Evolutionary conservation across 2,113 vertebrate genomes (phyloP).

Genomic region (Oxyruncus cristatus): DNA sequence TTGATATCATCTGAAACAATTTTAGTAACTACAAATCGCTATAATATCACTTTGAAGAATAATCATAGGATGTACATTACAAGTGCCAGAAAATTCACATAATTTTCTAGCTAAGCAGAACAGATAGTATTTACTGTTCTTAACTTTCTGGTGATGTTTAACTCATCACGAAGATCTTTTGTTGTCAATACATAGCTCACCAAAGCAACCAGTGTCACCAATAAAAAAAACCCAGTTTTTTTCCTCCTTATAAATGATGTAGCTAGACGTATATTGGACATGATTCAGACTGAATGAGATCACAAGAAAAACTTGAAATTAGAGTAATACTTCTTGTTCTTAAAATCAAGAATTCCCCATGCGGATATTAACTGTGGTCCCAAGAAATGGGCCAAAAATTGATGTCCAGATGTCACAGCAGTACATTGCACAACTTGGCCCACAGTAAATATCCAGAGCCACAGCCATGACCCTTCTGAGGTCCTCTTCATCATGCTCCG

Average conservation of each 20-base stretch:
- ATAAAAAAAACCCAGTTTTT: not conserved
- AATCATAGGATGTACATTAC: not conserved
- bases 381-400: not conserved
- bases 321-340: not conserved
- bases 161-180: not conserved
- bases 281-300: not conserved
- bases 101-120: not conserved
- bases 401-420: not conserved
- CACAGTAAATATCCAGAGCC: not conserved
- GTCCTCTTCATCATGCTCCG: not conserved
- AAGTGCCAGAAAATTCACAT: not conserved
- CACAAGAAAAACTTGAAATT: not conserved
- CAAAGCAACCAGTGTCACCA: not conserved
- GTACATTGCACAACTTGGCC: not conserved
- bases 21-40: not conserved
- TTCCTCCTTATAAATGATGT: not conserved
- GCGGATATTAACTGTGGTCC: not conserved
- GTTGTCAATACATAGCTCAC: rapidly evolving
- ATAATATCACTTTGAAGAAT: not conserved
- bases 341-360: not conserved
- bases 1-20: not conserved
- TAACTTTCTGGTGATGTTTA: not conserved
- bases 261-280: not conserved
- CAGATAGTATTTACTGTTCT: not conserved
- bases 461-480: not conserved